phyloP scores from a whole-genome alignment of 2,113 vertebrate genomes.

The Pholis gunnellus region DNA sequence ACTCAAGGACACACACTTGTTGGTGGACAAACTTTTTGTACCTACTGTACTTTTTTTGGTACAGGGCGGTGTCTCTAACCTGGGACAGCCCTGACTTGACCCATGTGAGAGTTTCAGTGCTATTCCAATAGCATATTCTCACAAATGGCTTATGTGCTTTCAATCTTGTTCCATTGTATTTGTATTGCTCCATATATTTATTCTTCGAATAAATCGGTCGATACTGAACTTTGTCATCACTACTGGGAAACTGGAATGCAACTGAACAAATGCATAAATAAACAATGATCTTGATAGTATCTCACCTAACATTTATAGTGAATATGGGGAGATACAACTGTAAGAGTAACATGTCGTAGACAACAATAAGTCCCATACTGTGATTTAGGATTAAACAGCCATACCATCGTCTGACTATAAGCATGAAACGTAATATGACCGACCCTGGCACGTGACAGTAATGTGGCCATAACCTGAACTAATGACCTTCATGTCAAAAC shows the following conservation, averaged over 20 bases:
- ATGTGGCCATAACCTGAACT: slow-evolving; percentile 23
- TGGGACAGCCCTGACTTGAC: too few relatives aligned
- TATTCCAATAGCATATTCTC: too few relatives aligned
- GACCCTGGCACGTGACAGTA: slow-evolving; percentile 17
- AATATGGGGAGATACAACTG: not conserved
- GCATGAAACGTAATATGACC: not conserved
- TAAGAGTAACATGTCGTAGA: not conserved
- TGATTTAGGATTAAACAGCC: not conserved
- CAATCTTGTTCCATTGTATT: too few relatives aligned
- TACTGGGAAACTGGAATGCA: not conserved
- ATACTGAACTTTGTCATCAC: too few relatives aligned
- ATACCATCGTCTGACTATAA: not conserved
- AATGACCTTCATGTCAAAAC: slow-evolving; percentile 61
- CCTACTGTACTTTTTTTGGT: too few relatives aligned
- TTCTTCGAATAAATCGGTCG: too few relatives aligned
- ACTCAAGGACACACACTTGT: slow-evolving; percentile 7
- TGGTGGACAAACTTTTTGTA: slow-evolving; percentile 3
- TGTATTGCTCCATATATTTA: too few relatives aligned
- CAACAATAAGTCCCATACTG: not conserved
- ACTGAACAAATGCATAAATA: not conserved
- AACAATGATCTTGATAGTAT: not conserved
- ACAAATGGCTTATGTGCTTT: not conserved
- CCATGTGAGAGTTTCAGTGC: too few relatives aligned
- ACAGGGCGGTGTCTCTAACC: too few relatives aligned
- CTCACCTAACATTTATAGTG: not conserved